These are phyloP conservation scores for Poeciliopsis turneri DNA, from an alignment of 2,797 vertebrate species.

Conservation along the genomic window DNA sequence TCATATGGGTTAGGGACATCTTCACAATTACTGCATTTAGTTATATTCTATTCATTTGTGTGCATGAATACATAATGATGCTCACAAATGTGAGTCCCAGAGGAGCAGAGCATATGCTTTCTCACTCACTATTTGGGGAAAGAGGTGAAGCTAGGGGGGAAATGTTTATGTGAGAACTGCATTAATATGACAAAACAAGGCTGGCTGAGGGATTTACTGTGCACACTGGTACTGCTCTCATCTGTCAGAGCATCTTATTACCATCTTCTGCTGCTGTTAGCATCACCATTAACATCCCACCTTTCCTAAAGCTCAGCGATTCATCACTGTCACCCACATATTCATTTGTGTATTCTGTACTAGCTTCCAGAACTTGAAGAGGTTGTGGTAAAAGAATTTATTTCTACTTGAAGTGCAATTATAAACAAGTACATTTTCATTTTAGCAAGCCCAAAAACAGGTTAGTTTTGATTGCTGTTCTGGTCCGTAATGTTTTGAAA, in stretches of 20 bases:
- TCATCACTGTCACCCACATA: constrained; percentile 22
- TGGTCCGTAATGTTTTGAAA: background rate
- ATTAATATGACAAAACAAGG: constrained; percentile 77
- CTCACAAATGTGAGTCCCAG: constrained; percentile 38
- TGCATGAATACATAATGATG: constrained; percentile 26
- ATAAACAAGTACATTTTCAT: background rate
- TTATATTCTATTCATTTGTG: constrained; percentile 34
- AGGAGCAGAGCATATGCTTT: constrained; percentile 66
- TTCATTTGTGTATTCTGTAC: constrained; percentile 18
- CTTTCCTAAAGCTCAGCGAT: constrained; percentile 25
- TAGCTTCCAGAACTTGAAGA: background rate
- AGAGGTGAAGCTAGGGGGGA: constrained; percentile 38
- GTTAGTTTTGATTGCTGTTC: background rate
- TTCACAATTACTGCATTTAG: constrained; percentile 50
- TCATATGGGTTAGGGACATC: constrained; percentile 34
- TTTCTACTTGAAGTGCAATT: background rate
- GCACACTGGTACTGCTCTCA: constrained; percentile 38
- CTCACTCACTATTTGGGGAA: constrained; percentile 46
- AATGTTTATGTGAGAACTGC: constrained; percentile 61
- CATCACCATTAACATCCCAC: constrained; percentile 37
- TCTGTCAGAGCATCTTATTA: constrained; percentile 54
- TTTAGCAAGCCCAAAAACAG: background rate
- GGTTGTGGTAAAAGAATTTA: background rate
- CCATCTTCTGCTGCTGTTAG: constrained; percentile 43
- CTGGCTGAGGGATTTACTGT: constrained; percentile 64